Base-by-base conservation (phyloP, 2,113 vertebrate species). In the Salvelinus sp. region DNA sequence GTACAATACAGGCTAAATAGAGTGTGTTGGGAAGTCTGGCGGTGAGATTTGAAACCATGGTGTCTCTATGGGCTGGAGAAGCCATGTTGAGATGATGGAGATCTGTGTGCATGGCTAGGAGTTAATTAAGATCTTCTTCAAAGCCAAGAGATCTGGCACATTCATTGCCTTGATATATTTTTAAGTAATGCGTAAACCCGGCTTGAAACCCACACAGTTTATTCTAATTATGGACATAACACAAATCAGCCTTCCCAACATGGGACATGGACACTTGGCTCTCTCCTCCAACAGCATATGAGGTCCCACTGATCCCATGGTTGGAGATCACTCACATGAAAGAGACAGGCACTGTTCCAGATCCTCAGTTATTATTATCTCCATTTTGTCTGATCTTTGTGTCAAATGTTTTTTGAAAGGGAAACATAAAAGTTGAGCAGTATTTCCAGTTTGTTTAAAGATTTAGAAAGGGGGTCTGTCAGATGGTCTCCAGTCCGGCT, bases 91-190 rank as follows among this genome's bases (percentile, higher is more conserved):
- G 54, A 57, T 38, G 65, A 13, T 47, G 27, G 38, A 44, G 48
- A 58, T n/a, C 22, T n/a, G n/a, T 25, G 22, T 47, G 72, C 38
- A 47, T 14, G 63, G 68, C 50, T 79, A 23, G 22, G 54, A 57
- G 54, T 57, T 63, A 75, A 75, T 79, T 72, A 79, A 65, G 62
- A 68, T 33, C 69, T 66, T 75, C 63, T 67, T 79, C 73, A 72
- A 75, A 79, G 62, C 62, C 54, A n/a, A 14, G 28, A 25, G 70
- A 18, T 60, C 18, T 57, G 54, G 54, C 54, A 57, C 20, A 16
- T 57, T 44, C 47, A 47, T 38, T 22, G n/a, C 60, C 50, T 66
- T 66, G 38, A 66, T 67, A 9, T 66, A 72, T 75, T 23, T 71
- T 72, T 71, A 28, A 75, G 58, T 64, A 13, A 71, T 48, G 16